Evolutionary conservation across 1,140 invertebrate species (phyloP), one percentile per base, ranked within the genome.

Genomic region (Condylostylus longicornis): DNA sequence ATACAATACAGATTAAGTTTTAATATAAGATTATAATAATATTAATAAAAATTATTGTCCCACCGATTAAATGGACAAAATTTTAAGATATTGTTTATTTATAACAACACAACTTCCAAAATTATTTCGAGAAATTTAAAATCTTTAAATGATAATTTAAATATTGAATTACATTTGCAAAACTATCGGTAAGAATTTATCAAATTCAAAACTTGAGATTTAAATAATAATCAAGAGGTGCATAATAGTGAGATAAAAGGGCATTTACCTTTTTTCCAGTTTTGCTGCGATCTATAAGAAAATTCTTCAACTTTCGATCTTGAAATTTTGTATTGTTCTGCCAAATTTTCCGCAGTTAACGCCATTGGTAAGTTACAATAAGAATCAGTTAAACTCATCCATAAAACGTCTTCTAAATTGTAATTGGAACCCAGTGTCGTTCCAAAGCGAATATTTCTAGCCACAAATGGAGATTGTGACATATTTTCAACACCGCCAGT

Each of bases 261-360:
- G n/a, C 18, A 41, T 51, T 51, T 45, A 82, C 80, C 75, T 53
- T 71, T 67, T 61, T 84, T 82, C 83, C 83, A 94, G 41, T 71
- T 63, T 46, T 74, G 68, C 54, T 90, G 85, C 9, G 93, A 96
- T 44, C 68, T 69, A 0, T 95, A 55, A 6, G 94, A 78, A 68
- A 83, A 98, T 41, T 79, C 66, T 54, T 98, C 93, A 38, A 82
- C 82, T 47, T 95, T 84, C 45, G 87, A 74, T 35, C 86, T 68
- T 1, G 78, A 79, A 20, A 98, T 70, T 21, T 80, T 78, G 55
- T 84, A 96, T 54, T 97, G 79, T 15, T 75, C 83, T 3, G 88
- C 94, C 21, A 99, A 67, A 61, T 98, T 98, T 66, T 98, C 95
- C 8, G 95, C 95, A 2, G 95, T 98, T 42, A 94, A 62, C 6